phyloP scores from a whole-genome alignment of 2,888 invertebrate species.

The Nematopogon swammerdamellus region DNA sequence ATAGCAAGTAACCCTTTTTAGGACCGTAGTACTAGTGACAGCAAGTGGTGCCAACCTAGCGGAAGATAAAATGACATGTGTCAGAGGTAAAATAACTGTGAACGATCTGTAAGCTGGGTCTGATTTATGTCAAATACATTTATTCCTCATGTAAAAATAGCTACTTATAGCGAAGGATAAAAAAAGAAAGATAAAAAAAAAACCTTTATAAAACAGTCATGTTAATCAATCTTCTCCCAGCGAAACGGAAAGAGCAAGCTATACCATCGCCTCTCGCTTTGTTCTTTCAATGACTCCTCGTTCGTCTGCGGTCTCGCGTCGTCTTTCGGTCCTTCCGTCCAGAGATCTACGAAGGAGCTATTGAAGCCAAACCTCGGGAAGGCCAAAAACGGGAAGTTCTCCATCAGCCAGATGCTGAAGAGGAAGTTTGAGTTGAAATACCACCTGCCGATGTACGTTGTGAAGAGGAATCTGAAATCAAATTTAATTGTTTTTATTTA shows the following conservation, averaged over 20 bases:
- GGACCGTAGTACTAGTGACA: no score
- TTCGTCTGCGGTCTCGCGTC: conserved; percentile 29
- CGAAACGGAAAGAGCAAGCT: conserved; percentile 15
- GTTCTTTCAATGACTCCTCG: conserved; percentile 23
- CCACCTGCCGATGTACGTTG: conserved; percentile 49
- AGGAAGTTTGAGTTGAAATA: conserved; percentile 61
- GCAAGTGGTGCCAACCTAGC: no score
- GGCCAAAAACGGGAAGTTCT: conserved; percentile 66
- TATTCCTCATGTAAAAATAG: no score
- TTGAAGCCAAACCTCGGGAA: conserved; percentile 62
- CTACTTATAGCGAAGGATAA: no score
- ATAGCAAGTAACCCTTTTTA: no score
- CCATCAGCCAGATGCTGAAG: conserved; percentile 58
- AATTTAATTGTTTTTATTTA: conserved; percentile 16
- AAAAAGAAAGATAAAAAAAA: no score
- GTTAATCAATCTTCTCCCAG: no score
- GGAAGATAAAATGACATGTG: no score
- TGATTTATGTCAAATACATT: no score
- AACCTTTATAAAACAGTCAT: no score
- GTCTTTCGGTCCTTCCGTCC: conserved; percentile 33
- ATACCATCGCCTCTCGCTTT: conserved; percentile 23
- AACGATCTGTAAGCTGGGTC: no score
- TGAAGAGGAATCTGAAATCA: conserved; percentile 33
- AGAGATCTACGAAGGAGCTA: conserved; percentile 60
- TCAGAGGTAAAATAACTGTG: no score